Evolutionary conservation across 2,113 vertebrate species (phyloP).

Genomic region (Forbesichthys papilliferus): DNA sequence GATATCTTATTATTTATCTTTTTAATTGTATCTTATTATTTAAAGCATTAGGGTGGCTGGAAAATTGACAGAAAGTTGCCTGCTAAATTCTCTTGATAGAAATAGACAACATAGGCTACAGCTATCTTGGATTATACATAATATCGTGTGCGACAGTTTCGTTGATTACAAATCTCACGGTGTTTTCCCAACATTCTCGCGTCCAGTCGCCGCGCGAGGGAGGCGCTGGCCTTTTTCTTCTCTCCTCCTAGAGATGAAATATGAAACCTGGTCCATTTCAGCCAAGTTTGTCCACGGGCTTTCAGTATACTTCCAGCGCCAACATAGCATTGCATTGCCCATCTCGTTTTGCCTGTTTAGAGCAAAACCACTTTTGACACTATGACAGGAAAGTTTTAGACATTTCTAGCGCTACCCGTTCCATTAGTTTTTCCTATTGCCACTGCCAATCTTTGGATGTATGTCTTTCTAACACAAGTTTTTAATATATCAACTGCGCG

Average conservation of each 20-base stretch:
- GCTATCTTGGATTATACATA: too few relatives aligned
- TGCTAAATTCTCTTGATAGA: too few relatives aligned
- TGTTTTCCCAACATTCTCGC: background rate
- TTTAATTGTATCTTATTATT: too few relatives aligned
- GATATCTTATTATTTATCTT: too few relatives aligned
- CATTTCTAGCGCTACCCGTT: conserved; percentile 1
- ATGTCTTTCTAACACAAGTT: conserved; percentile 7
- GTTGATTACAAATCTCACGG: too few relatives aligned
- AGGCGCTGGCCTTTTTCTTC: conserved; percentile 45
- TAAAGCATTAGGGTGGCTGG: too few relatives aligned
- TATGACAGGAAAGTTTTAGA: conserved; percentile 34
- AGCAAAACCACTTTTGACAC: conserved; percentile 29
- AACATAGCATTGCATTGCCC: conserved; percentile 38
- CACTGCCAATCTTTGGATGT: background rate
- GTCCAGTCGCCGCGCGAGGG: background rate
- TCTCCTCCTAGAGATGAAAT: conserved; percentile 69
- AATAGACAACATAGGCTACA: too few relatives aligned
- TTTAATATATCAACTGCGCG: background rate
- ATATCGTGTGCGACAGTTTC: too few relatives aligned
- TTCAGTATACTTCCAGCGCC: conserved; percentile 51
- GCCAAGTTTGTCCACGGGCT: conserved; percentile 51
- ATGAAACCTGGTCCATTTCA: conserved; percentile 71
- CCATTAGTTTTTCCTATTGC: background rate
- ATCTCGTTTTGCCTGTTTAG: conserved; percentile 16
- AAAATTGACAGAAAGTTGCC: too few relatives aligned